Percentiles rank a stretch among this genome's conserved stretches.
Evolutionary conservation across 53 echinoderm and acorn worm genomes (phyloP).

Genomic region (Holothuria leucospilota): DNA sequence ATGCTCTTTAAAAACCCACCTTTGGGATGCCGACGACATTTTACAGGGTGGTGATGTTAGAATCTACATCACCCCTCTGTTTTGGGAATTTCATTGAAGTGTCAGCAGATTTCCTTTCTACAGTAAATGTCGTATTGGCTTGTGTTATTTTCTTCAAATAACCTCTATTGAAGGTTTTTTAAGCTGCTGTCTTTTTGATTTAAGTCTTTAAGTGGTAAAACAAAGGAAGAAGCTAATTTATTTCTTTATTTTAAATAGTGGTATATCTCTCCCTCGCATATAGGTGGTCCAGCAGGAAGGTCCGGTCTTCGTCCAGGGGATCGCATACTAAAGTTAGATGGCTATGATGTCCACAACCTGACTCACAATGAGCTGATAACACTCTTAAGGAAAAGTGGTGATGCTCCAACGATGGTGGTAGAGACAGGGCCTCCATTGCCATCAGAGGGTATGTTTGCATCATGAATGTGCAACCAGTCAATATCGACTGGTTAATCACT

Average conservation of each 20-base stretch:
- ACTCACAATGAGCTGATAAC: slow-evolving; percentile 87
- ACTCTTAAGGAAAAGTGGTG: slow-evolving; percentile 86
- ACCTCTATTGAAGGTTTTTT: background rate
- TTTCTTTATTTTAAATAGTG: background rate
- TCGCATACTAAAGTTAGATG: slow-evolving; percentile 88
- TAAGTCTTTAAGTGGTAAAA: background rate
- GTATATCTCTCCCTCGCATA: background rate
- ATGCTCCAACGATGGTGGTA: slow-evolving; percentile 86
- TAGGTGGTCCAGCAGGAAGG: slow-evolving; percentile 88
- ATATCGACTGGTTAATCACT: background rate
- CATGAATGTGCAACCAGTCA: background rate
- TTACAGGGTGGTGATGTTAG: too few relatives aligned
- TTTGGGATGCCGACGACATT: too few relatives aligned
- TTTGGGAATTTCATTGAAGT: too few relatives aligned
- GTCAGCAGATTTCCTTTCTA: too few relatives aligned
- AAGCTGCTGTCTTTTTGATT: background rate
- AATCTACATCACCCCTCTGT: too few relatives aligned
- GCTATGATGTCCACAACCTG: slow-evolving; percentile 82
- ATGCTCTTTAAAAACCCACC: too few relatives aligned
- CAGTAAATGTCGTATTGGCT: too few relatives aligned
- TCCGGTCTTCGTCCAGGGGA: slow-evolving; percentile 88
- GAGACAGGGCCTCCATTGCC: slow-evolving; percentile 80
- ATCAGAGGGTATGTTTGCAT: slow-evolving; percentile 63
- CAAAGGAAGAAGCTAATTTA: background rate
- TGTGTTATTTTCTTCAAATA: too few relatives aligned